A percentile compares a stretch with the other conserved stretches of the same genome.
Conservation (phyloP, 2,888 invertebrate species). For the Aphrophora alni region DNA sequence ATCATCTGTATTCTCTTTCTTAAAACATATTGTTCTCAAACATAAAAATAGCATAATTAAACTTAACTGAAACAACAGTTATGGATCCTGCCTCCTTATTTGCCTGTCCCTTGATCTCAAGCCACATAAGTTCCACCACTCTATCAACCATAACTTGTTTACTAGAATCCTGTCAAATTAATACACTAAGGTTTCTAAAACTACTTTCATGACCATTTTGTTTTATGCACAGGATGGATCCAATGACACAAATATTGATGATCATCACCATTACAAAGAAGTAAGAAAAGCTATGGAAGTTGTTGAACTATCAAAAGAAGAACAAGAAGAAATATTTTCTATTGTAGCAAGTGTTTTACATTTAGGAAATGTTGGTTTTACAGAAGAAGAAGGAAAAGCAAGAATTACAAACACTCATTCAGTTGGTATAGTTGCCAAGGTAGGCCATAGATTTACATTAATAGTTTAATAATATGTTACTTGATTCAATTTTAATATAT, state of each 20-base stretch:
- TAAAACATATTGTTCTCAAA: too few relatives aligned
- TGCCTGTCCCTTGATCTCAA: too few relatives aligned
- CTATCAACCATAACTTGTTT: too few relatives aligned
- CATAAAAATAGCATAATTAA: too few relatives aligned
- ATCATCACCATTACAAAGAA: conserved; percentile 62
- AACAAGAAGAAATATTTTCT: conserved; percentile 84
- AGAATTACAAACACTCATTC: conserved; percentile 38
- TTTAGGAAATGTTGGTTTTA: conserved; percentile 87
- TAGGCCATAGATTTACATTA: conserved; percentile 23
- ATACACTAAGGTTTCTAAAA: too few relatives aligned
- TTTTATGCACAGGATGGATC: too few relatives aligned
- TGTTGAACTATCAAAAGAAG: conserved; percentile 82
- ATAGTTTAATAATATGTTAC: not conserved
- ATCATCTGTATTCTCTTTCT: too few relatives aligned
- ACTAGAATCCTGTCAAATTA: too few relatives aligned
- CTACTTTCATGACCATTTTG: too few relatives aligned
- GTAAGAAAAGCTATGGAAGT: conserved; percentile 93
- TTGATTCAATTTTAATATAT: not conserved
- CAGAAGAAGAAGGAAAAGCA: conserved; percentile 44
- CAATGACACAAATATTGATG: conserved; percentile 3
- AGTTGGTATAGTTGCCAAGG: conserved; percentile 43
- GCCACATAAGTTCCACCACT: too few relatives aligned
- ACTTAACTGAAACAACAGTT: too few relatives aligned
- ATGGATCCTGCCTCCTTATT: too few relatives aligned
- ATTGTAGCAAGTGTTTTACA: conserved; percentile 88